These are phyloP conservation scores for Oplegnathus fasciatus DNA, from an alignment of 2,113 vertebrate genomes.

Conservation along the genomic window DNA sequence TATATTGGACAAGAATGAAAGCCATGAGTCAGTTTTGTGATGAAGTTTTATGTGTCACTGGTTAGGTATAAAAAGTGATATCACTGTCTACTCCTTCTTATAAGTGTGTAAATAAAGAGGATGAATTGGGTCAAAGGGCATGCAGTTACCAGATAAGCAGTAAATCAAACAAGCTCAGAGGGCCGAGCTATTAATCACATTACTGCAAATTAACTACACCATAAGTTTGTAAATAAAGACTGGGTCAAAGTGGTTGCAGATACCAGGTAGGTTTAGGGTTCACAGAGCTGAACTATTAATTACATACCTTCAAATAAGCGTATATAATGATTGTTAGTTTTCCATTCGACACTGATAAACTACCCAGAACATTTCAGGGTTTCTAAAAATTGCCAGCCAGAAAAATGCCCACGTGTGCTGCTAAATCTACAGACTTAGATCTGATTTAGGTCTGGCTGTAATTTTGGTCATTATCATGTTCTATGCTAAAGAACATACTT, in stretches of 20 bases:
- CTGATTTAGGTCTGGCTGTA: not conserved
- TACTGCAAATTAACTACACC: not conserved
- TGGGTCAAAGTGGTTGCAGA: not conserved
- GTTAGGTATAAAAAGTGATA: not conserved
- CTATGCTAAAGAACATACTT: constrained; percentile 10
- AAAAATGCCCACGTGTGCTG: not conserved
- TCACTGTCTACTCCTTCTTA: not conserved
- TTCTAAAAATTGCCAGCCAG: not conserved
- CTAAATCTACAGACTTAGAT: not conserved
- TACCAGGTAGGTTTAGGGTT: not conserved
- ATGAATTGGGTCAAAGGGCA: constrained; percentile 25
- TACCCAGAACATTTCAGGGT: not conserved
- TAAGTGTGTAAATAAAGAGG: constrained; percentile 38
- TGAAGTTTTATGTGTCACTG: constrained; percentile 2
- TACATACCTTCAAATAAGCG: not conserved
- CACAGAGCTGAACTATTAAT: not conserved
- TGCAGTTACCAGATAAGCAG: constrained; percentile 1
- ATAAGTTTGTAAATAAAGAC: not conserved
- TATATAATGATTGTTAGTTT: not conserved
- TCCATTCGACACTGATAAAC: not conserved
- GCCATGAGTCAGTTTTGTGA: constrained; percentile 2
- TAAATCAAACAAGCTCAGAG: constrained; percentile 5
- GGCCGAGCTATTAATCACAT: not conserved
- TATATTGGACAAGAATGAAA: not conserved
- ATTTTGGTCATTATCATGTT: constrained; percentile 1